These are phyloP conservation scores for Rotaria socialis DNA, from an alignment of 2,888 invertebrate species.

Conservation along the genomic window DNA sequence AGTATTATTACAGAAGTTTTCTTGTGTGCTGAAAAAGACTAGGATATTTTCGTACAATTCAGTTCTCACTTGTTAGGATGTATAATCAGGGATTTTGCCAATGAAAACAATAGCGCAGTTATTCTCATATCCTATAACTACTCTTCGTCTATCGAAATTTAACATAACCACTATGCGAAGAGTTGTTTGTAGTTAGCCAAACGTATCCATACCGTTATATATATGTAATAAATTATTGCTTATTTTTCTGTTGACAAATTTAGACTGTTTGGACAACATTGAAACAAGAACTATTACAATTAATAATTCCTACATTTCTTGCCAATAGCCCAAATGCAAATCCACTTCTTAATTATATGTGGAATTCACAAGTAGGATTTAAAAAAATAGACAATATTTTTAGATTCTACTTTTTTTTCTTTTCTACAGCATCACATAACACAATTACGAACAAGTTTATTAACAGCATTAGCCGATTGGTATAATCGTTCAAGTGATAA, in stretches of 20 bases:
- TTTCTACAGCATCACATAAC: slow-evolving; percentile 51
- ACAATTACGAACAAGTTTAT: slow-evolving; percentile 62
- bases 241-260: slow-evolving; percentile 39
- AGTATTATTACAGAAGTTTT: too few species aligned
- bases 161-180: too few species aligned
- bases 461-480: slow-evolving; percentile 97
- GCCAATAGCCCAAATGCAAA: slow-evolving; percentile 92
- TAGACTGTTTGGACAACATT: slow-evolving; percentile 59
- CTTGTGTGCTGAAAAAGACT: too few species aligned
- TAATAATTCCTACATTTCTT: slow-evolving; percentile 83
- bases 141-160: too few species aligned
- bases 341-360: slow-evolving; percentile 89
- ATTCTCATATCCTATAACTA: too few species aligned
- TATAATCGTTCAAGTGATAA: slow-evolving; percentile 75
- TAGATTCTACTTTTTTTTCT: not conserved
- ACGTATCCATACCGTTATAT: too few species aligned
- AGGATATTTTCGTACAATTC: too few species aligned
- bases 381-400: not conserved
- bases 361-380: slow-evolving; percentile 65
- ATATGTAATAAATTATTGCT: too few species aligned
- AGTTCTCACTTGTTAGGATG: too few species aligned
- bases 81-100: too few species aligned
- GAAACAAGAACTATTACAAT: slow-evolving; percentile 74
- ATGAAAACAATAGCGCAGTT: too few species aligned
- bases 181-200: too few species aligned